Evolutionary conservation across 1,140 invertebrate species (phyloP), one percentile per base, ranked within the genome.

Genomic region (Drosophila bipectinata): DNA sequence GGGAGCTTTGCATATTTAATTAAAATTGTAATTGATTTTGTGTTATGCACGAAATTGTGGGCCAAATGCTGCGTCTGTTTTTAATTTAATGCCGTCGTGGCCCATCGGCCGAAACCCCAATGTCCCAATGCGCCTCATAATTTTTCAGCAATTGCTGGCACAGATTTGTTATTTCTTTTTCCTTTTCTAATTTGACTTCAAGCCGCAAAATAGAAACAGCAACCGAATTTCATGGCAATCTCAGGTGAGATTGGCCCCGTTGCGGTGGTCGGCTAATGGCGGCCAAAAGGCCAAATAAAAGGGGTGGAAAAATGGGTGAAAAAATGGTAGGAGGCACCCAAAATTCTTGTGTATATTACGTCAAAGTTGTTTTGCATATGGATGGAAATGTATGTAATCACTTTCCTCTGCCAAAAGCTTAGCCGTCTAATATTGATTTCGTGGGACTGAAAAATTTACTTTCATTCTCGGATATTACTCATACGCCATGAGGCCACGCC

Each of bases 1-100:
- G 79, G 62, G 60, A 74, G 82, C 82, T 82, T 85, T 87, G 78
- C 83, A 85, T 85, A 87, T 87, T 85, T 85, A 85, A 85, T 85
- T 85, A 85, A 85, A 85, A 82, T 72, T 85, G 82, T 85, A 85
- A 85, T 85, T 87, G 82, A 85, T 85, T 85, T 85, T 85, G 82
- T 82, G 83, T 85, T 85, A 87, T 87, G 82, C 78, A 79, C 69
- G 15, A 53, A 85, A 80, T 82, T 82, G 78, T 72, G 77, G 82
- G 73, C 73, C 82, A 85, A 63, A 81, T 81, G 79, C 77, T 81
- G 79, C 77, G 79, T 87, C 82, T 85, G 82, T 82, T 85, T 85
- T 75, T 85, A 85, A 85, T 85, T 85, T 85, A 53, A 84, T 83
- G 80, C 77, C 58, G 44, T 21, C 21, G 44, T 21, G 44, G 44